Percentiles rank a stretch among this genome's conserved stretches.
Evolutionary conservation across 2,113 vertebrate species (phyloP).

Genomic region (Oncorhynchus kisutch): DNA sequence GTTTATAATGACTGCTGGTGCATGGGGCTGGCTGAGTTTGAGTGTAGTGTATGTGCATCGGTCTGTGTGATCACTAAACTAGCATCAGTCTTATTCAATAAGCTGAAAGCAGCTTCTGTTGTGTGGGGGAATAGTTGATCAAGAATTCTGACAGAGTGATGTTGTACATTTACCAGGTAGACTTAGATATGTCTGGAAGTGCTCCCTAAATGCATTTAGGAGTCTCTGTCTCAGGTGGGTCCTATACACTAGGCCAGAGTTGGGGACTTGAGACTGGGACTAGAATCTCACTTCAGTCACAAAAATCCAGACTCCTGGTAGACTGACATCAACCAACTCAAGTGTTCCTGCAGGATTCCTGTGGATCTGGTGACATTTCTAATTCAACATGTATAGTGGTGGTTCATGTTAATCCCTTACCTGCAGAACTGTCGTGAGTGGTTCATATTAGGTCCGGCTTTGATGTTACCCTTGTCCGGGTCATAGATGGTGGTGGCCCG

Average conservation of each 20-base stretch:
- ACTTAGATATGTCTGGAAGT: too few relatives aligned
- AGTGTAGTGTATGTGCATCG: background rate
- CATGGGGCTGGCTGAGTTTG: background rate
- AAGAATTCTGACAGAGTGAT: conserved; percentile 67
- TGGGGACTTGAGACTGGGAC: too few relatives aligned
- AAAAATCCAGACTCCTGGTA: too few relatives aligned
- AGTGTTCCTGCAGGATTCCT: too few relatives aligned
- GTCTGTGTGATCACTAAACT: conserved; percentile 7
- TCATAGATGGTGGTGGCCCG: conserved; percentile 99
- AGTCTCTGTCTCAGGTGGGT: too few relatives aligned
- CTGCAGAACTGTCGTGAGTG: conserved; percentile 99
- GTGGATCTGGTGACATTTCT: conserved; percentile 12
- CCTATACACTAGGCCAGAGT: too few relatives aligned
- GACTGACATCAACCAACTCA: too few relatives aligned
- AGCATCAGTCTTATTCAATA: conserved; percentile 11
- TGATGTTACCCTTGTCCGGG: conserved; percentile 98
- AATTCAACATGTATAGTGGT: conserved; percentile 23
- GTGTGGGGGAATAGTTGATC: conserved; percentile 36
- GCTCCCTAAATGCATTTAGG: too few relatives aligned
- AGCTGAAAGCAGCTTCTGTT: conserved; percentile 43
- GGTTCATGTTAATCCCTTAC: conserved; percentile 29
- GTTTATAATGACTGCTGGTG: conserved; percentile 28
- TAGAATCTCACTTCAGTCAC: too few relatives aligned
- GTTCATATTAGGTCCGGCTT: conserved; percentile 99
- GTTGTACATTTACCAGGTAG: conserved; percentile 48